These are phyloP conservation scores for Olivierus martensii DNA, from an alignment of 1,140 invertebrate species.

Conservation along the genomic window DNA sequence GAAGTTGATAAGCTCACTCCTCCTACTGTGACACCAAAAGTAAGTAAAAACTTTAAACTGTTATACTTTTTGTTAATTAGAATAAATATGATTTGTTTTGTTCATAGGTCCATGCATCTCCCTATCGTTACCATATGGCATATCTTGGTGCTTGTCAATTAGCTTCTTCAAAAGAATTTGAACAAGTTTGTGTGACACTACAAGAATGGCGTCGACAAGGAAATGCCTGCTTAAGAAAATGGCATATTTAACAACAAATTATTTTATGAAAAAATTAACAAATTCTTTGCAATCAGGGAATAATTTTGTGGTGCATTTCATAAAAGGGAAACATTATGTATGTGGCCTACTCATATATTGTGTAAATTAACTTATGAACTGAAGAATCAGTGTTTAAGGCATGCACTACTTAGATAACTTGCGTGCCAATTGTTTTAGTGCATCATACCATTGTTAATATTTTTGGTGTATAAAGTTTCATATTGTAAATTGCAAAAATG, in stretches of 20 bases:
- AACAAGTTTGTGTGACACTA: constrained; percentile 34
- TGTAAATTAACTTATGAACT: neutral
- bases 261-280: neutral
- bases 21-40: constrained; percentile 42
- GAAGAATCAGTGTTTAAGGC: no score
- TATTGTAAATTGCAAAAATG: no score
- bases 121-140: constrained; percentile 43
- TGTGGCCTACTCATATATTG: neutral
- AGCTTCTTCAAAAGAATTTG: constrained; percentile 37
- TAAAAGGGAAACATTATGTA: neutral
- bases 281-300: neutral
- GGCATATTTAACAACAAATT: constrained; percentile 22
- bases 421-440: no score
- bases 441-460: no score
- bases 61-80: neutral
- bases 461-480: no score
- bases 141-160: constrained; percentile 43
- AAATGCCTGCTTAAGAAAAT: constrained; percentile 23
- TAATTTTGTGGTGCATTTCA: neutral
- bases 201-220: constrained; percentile 27
- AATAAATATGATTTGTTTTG: neutral
- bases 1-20: constrained; percentile 44
- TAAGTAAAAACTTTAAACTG: constrained; percentile 23
- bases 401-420: no score
- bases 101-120: constrained; percentile 40